A percentile compares a stretch with the other conserved stretches of the same genome.
These are phyloP conservation scores for Ernsta delagoae DNA, from an alignment of 2,888 invertebrate genomes.

Conservation along the genomic window DNA sequence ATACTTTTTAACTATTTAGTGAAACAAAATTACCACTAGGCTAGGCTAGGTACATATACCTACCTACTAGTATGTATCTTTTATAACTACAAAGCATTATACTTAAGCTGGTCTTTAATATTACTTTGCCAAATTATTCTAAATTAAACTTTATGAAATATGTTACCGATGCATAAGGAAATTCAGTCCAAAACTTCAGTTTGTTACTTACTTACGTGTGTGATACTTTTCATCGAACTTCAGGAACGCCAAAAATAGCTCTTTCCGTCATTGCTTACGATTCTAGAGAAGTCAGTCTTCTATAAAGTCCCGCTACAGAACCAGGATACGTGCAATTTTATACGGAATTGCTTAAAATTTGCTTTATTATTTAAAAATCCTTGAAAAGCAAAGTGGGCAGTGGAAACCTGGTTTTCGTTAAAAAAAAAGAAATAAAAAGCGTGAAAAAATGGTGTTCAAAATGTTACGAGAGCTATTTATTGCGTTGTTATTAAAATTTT, in stretches of 20 bases:
- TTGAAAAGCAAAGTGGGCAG: neutral
- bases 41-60: too few species aligned
- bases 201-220: neutral
- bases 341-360: neutral
- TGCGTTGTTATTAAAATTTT: constrained; percentile 9
- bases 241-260: constrained; percentile 14
- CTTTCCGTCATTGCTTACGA: constrained; percentile 24
- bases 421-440: neutral
- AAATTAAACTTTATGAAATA: too few species aligned
- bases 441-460: neutral
- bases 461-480: neutral
- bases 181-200: neutral
- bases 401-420: neutral
- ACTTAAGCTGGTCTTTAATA: too few species aligned
- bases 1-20: too few species aligned
- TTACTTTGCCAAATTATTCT: too few species aligned
- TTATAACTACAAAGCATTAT: too few species aligned
- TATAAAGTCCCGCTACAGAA: constrained; percentile 5
- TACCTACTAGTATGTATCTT: too few species aligned
- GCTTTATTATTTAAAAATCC: neutral
- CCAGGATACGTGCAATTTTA: constrained; percentile 13
- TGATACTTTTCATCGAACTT: constrained; percentile 3
- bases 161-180: neutral
- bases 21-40: too few species aligned
- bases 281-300: constrained; percentile 21